Conservation (phyloP, 1,140 invertebrate species). For the Reticulitermes speratus region DNA sequence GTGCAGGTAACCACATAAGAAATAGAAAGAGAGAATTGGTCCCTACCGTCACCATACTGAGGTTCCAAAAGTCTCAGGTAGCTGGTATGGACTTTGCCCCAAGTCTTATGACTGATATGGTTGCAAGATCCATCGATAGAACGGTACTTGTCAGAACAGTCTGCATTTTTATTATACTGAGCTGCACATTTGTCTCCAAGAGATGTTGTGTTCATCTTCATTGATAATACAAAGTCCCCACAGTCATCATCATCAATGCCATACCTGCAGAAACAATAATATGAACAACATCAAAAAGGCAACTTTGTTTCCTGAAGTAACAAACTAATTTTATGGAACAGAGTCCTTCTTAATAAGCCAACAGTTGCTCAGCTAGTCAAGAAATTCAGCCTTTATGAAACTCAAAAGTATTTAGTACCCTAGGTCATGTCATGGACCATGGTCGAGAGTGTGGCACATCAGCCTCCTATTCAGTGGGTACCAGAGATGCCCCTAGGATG, state of each 20-base stretch:
- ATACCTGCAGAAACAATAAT: constrained; percentile 32
- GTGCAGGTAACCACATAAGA: not conserved
- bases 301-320: no score
- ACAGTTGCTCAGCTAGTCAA: no score
- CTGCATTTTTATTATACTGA: constrained; percentile 48
- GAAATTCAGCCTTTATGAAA: no score
- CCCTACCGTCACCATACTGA: constrained; percentile 49
- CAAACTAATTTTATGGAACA: no score
- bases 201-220: constrained; percentile 54
- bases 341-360: no score
- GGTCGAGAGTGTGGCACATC: no score
- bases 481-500: no score
- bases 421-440: no score
- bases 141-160: constrained; percentile 48
- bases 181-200: constrained; percentile 52
- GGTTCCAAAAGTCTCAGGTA: constrained; percentile 48
- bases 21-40: not conserved
- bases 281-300: not conserved
- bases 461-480: no score
- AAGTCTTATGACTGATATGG: constrained; percentile 48
- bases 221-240: constrained; percentile 57
- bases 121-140: constrained; percentile 57
- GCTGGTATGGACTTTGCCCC: constrained; percentile 48
- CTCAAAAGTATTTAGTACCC: no score
- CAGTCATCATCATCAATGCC: constrained; percentile 49